Base-by-base conservation (phyloP, 2,113 vertebrate species). In the Otocyon megalotis region DNA sequence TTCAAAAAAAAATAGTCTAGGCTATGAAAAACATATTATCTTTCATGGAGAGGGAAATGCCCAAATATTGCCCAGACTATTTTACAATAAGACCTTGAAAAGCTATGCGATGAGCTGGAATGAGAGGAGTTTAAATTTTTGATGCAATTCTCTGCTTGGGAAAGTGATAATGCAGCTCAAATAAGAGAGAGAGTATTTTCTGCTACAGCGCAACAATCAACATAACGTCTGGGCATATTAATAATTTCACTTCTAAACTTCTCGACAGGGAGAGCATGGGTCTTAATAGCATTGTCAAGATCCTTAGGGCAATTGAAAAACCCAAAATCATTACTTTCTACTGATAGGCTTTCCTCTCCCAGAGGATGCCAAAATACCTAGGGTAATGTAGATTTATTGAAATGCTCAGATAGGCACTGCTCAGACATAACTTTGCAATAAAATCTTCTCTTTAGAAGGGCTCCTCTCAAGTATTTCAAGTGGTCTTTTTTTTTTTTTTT, bases 311-410 rank as follows among this genome's bases (percentile, higher is more conserved):
- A 98, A 94, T 96, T 96, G 97, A 94, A 98, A 98, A 94, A 97
- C 97, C 98, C 95, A 72, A 98, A 97, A 98, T 96, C 80, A 3
- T 98, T 98, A 86, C 93, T 98, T 97, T 98, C 96, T 93, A 93
- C 97, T 97, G 96, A 97, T 98, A 95, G 94, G 97, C 92, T 95
- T 97, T 95, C 93, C 28, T 96, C 95, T 96, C 96, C 95, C 87
- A 90, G 94, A 98, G 95, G 97, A 94, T 58, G 76, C 94, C 90
- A 83, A 87, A 97, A 84, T 88, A 96, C 83, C 97, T 93, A 96
- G 92, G 84, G 96, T 98, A 96, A 98, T 97, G 96, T 94, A 98
- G 97, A 97, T 98, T 98, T 98, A 96, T 98, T 97, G 84, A 98
- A 98, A 98, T 97, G 54, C 87, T 96, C 96, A 97, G 95, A 88